A percentile compares a stretch with the other conserved stretches of the same genome.
phyloP scores from a whole-genome alignment of 2,888 invertebrate species.

The Andrena trimmerana region DNA sequence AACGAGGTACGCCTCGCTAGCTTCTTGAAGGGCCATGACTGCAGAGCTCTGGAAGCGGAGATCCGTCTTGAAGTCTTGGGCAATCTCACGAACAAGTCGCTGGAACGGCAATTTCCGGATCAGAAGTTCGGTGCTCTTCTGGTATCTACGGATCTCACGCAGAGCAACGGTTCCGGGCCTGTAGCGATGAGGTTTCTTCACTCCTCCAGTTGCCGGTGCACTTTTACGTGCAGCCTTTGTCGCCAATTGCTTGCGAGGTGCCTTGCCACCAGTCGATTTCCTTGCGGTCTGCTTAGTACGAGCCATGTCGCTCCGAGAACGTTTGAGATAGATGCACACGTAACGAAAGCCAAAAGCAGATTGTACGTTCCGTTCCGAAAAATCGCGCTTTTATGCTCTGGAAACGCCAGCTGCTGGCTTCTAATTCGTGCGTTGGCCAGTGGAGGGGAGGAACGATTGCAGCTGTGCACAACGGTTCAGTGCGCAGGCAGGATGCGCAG shows the following conservation, averaged over 20 bases:
- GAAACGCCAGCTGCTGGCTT: no score
- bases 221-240: constrained; percentile 90
- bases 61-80: constrained; percentile 91
- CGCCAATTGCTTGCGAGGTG: constrained; percentile 88
- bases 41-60: constrained; percentile 90
- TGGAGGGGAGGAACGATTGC: not conserved
- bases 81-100: constrained; percentile 90
- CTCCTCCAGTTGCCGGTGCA: constrained; percentile 90
- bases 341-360: not conserved
- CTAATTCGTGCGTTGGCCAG: constrained; percentile 15
- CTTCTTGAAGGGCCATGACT: constrained; percentile 89
- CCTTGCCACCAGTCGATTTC: constrained; percentile 89
- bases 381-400: constrained; percentile 22
- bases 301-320: constrained; percentile 86
- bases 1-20: constrained; percentile 74
- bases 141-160: constrained; percentile 90
- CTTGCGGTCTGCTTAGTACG: constrained; percentile 92
- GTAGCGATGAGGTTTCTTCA: constrained; percentile 85
- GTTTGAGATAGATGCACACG: accelerated
- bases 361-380: not conserved
- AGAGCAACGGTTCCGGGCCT: constrained; percentile 90
- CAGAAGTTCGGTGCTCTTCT: constrained; percentile 90
- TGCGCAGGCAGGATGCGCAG: no score
- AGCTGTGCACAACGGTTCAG: no score
- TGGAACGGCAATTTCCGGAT: constrained; percentile 91